Evolutionary conservation across 2,888 invertebrate genomes (phyloP), one percentile per base, ranked within the genome.

Genomic region (Hirtodrosophila alboralis): DNA sequence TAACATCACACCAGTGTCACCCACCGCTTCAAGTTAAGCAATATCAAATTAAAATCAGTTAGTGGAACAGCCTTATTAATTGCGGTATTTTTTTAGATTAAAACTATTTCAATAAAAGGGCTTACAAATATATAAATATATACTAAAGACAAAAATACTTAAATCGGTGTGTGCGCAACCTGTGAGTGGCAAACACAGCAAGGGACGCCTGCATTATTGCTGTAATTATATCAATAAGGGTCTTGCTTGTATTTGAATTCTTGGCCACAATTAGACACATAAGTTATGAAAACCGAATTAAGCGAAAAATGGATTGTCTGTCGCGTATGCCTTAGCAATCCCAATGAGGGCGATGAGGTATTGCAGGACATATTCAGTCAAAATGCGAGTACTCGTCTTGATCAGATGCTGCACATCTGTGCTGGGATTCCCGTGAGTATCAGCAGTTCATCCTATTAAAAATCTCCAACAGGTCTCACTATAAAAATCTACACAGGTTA

Each of bases 401-500:
- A 87, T 45, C 78, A 87, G 53, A 89, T 89, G 89, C 84, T 89
- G 28, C 78, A 87, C 53, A 87, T 89, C 41, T 89, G 89, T 52
- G 89, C 89, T 23, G 89, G 89, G 13, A 85, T 89, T 6, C 88
- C 89, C 7, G 89, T 89, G 54, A 80, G 79, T 79, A 23, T 34
- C 33, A 14, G n/a, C 4, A 8, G 21, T 6, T 5, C 3, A 14
- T 4, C 1, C 18, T 18, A 27, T 6, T 1, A 4, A 23, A 7
- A 23, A 23, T 23, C 7, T 23, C 2, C 18, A 23, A 23, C 23
- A 7, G 9, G 7, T 7, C 33, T 8, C 13, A 31, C 12, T 10
- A 9, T 4, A 1, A 13, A 18, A 6, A 9, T 9, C 12, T 3
- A 18, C 48, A 0, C 48, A 88, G 88, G 87, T 88, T 31, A 86